These are phyloP conservation scores for Trochalopteron elliotii DNA, from an alignment of 2,113 vertebrate species.

Conservation along the genomic window DNA sequence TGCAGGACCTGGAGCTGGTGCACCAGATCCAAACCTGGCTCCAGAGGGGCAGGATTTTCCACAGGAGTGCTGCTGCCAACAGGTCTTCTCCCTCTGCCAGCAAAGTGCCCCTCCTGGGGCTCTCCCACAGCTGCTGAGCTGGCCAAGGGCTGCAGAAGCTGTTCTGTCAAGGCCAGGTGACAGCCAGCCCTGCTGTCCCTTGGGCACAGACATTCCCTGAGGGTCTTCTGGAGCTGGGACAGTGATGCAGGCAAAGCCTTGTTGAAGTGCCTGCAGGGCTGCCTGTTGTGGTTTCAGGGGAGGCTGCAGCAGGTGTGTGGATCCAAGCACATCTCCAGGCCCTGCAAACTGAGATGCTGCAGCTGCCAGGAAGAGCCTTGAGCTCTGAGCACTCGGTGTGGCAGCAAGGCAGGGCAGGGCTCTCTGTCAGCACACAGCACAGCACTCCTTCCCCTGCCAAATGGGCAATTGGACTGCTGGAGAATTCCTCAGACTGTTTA, in stretches of 20 bases:
- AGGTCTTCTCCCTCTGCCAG: not conserved
- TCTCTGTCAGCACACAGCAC: not conserved
- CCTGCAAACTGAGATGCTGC: not conserved
- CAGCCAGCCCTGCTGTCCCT: not conserved
- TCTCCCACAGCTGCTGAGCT: fast-evolving
- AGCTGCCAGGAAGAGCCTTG: not conserved
- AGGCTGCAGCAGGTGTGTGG: conserved; percentile 2
- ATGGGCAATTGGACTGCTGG: not conserved
- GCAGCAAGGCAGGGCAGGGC: not conserved
- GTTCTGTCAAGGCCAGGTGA: fast-evolving
- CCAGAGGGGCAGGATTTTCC: not conserved
- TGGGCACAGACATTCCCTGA: not conserved
- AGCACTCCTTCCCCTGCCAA: not conserved
- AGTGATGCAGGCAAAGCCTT: not conserved
- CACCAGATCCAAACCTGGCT: not conserved
- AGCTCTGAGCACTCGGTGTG: fast-evolving
- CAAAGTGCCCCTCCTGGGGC: not conserved
- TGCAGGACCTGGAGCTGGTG: not conserved
- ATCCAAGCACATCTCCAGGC: conserved; percentile 1
- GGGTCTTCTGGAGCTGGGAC: not conserved
- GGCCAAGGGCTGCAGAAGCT: not conserved
- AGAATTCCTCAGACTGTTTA: not conserved
- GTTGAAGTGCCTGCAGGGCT: not conserved
- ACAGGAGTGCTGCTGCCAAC: not conserved
- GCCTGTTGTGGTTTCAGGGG: not conserved